Evolutionary conservation across 2,113 vertebrate genomes (phyloP), one percentile per base, ranked within the genome.

Genomic region (Coturnix japonica): DNA sequence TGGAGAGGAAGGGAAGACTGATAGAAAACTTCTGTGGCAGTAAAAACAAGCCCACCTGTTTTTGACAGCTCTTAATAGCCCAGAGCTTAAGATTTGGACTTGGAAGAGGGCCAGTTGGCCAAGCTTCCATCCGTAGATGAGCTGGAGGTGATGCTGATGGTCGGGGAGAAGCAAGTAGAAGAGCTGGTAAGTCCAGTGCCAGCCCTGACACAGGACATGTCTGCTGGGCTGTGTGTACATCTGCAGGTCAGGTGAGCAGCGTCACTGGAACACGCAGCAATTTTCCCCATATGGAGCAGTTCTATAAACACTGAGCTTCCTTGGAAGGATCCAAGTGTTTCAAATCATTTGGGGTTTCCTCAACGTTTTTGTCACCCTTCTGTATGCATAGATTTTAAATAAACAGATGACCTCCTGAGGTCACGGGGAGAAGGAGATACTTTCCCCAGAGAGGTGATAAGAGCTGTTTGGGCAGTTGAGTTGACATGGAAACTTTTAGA

Each of bases 11-110:
- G 39, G 6, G 61, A 73, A 66, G 87, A 93, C 17, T 22, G 22
- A 59, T 46, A 35, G 54, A 81, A 70, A 31, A 53, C 56, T 92
- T 87, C 18, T 20, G 25, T 3, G 23, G 30, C 56, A 44, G 90
- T 44, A 8, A 9, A 73, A 61, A 33, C 8, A 54, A 20, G 0
- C 7, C 13, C 63, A 81, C 51, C 8, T 35, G 22, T 7, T 96
- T 96, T 87, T 81, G 84, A 93, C 78, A 91, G 78, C 86, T 93
- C 81, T 93, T 93, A 94, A 92, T 92, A 91, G 94, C 67, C 81
- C 86, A 54, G 56, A 77, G 63, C 72, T 90, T 90, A 81, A 95
- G 90, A 94, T 84, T 91, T 81, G 83, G 90, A 61, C 63, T 96
- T 95, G 95, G 88, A 94, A 90, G 75, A 30, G 37, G 41, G 80